Base-by-base conservation (phyloP, 2,888 invertebrate species). In the Ferdinandea cuprea region DNA sequence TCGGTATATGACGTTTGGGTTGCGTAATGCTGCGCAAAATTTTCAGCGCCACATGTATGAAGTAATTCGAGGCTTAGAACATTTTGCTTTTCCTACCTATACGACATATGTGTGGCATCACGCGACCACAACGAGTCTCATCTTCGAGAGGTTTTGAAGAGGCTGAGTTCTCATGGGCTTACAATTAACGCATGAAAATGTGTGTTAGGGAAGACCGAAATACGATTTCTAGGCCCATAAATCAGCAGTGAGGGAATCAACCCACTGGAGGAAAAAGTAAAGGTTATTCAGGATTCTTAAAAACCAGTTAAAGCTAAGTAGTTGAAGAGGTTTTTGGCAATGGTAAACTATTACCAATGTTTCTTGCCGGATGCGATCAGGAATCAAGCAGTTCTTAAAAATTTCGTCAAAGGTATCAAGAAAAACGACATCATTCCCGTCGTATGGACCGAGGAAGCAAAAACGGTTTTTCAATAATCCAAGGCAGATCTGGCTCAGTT, bases 331-430 rank as follows among this genome's bases (percentile, higher is more conserved):
- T 86, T 86, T 42, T 52, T 86, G 8, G 85, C 74, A 2, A 85
- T 85, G 72, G 7, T 86, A 0, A 86, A 86, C 68, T 85, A 85
- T 56, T 85, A 87, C 32, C 72, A 72, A 8, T 58, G 79, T 2
- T 84, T 85, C 35, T 72, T 86, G 5, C 74, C 71, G 1, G 25
- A 85, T 7, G 73, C 85, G 4, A 37, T 65, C 0, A 21, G 52
- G 0, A 50, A 19, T 7, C 85, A 86, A 28, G 44, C 50, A 5
- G 8, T 54, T 4, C 69, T 85, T 7, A 46, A 79, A 50, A 30
- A 30, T 2, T 15, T 85, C 32, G 71, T 69, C 4, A 11, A 11
- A 0, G 85, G 83, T 0, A n/a, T n/a, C 9, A 61, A 25, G 40
- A 86, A 85, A n/a, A 85, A 85, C 19, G 85, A 86, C 17, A 56